Conservation (phyloP, 2,113 vertebrate genomes). For the Trogon surrucura region DNA sequence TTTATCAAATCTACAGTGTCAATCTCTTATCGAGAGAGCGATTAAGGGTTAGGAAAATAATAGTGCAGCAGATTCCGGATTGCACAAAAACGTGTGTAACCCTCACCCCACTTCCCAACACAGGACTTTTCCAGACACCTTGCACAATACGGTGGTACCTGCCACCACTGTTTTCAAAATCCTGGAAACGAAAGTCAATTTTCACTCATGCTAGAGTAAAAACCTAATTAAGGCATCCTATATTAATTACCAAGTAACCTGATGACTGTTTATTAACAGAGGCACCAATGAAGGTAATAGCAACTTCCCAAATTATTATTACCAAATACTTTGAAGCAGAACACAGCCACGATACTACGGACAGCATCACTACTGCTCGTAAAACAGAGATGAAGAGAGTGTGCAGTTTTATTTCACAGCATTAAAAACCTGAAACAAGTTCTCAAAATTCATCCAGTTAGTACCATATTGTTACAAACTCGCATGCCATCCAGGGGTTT, state of each 20-base stretch:
- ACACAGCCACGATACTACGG: background rate
- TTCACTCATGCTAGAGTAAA: background rate
- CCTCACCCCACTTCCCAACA: background rate
- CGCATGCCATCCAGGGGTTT: rapidly evolving
- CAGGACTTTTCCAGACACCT: background rate
- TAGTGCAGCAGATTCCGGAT: background rate
- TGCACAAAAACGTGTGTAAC: rapidly evolving
- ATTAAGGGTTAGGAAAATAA: background rate
- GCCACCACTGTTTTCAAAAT: background rate
- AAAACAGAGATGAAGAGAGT: background rate
- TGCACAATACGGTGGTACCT: rapidly evolving
- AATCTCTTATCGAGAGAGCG: background rate
- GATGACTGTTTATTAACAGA: background rate
- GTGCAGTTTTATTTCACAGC: slow-evolving; percentile 43
- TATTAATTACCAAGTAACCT: rapidly evolving
- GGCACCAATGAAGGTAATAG: background rate
- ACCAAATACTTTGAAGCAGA: background rate
- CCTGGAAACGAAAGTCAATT: background rate
- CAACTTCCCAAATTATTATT: background rate
- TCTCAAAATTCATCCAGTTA: slow-evolving; percentile 16
- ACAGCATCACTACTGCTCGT: background rate
- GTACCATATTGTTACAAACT: background rate
- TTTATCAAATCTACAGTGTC: background rate
- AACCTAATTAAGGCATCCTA: background rate
- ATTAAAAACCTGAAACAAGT: background rate